phyloP scores from a whole-genome alignment of 2,888 invertebrate genomes.

The Meteorus colon region DNA sequence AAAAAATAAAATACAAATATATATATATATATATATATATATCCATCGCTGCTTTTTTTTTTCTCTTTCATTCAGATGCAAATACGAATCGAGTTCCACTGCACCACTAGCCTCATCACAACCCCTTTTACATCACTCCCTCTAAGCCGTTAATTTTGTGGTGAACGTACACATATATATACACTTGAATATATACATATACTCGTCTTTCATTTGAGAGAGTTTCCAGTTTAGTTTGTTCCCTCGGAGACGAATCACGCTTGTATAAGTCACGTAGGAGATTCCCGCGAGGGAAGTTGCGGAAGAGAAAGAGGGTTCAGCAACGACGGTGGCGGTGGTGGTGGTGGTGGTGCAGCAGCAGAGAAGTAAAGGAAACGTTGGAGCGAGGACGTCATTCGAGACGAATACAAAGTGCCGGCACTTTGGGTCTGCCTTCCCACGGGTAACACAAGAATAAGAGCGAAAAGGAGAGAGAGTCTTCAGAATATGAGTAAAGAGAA shows the following conservation, averaged over 20 bases:
- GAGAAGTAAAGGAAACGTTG: conserved; percentile 25
- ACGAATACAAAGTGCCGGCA: conserved; percentile 45
- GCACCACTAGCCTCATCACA: not conserved
- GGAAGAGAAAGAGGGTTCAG: conserved; percentile 10
- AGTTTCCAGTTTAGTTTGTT: conserved; percentile 8
- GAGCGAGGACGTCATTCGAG: conserved; percentile 31
- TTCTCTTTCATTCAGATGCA: too few relatives aligned
- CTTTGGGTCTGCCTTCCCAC: conserved; percentile 31
- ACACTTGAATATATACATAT: not conserved
- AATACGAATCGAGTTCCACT: too few relatives aligned
- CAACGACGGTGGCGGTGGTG: not conserved
- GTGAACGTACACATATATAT: not conserved
- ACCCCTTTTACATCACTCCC: not conserved
- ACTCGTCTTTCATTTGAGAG: conserved; percentile 29
- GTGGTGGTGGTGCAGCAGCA: not conserved
- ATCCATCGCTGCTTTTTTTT: too few relatives aligned
- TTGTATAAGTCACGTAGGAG: conserved; percentile 39
- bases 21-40: too few relatives aligned
- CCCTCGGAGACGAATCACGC: conserved; percentile 34
- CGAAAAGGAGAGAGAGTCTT: not conserved
- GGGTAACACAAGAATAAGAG: conserved; percentile 32
- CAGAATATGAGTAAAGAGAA: conserved; percentile 23
- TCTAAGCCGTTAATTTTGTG: not conserved
- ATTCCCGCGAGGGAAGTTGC: conserved; percentile 35
- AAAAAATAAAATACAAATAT: too few relatives aligned